These are phyloP conservation scores for Ligdia adustata DNA, from an alignment of 2,888 invertebrate species.

Conservation along the genomic window DNA sequence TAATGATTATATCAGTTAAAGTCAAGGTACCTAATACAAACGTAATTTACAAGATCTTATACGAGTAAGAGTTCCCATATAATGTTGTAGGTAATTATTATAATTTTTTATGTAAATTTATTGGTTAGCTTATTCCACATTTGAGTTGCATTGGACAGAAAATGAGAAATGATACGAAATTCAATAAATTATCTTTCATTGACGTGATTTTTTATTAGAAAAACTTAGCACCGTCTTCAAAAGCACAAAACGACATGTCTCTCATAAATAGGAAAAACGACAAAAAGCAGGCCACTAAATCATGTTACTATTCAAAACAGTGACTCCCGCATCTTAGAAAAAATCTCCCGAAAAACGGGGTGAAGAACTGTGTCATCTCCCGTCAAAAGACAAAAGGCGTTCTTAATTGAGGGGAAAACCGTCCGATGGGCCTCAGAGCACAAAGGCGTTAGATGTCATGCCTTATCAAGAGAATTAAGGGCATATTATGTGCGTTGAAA, in stretches of 20 bases:
- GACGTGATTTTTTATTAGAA: slow-evolving; percentile 50
- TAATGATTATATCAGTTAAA: too few species aligned
- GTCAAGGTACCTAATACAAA: too few species aligned
- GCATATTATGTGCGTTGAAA: slow-evolving; percentile 78
- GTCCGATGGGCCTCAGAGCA: slow-evolving; percentile 47
- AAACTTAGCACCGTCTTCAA: slow-evolving; percentile 44
- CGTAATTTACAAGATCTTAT: too few species aligned
- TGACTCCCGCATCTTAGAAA: slow-evolving; percentile 55
- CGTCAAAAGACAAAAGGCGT: slow-evolving; percentile 70
- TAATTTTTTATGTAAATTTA: too few species aligned
- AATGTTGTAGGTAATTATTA: too few species aligned
- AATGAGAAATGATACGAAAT: background rate
- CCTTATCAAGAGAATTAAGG: slow-evolving; percentile 81
- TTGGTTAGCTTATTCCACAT: too few species aligned
- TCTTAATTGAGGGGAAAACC: slow-evolving; percentile 76
- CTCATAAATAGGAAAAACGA: slow-evolving; percentile 73
- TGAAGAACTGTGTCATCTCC: slow-evolving; percentile 74
- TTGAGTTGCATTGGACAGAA: too few species aligned
- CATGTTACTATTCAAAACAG: slow-evolving; percentile 77
- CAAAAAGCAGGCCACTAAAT: slow-evolving; percentile 71
- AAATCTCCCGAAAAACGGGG: slow-evolving; percentile 38
- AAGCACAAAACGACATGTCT: slow-evolving; percentile 55
- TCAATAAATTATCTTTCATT: slow-evolving; percentile 4
- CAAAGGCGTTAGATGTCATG: slow-evolving; percentile 81
- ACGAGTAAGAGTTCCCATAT: too few species aligned